Conservation (phyloP, 2,113 vertebrate genomes). For the Grallaria varia region DNA sequence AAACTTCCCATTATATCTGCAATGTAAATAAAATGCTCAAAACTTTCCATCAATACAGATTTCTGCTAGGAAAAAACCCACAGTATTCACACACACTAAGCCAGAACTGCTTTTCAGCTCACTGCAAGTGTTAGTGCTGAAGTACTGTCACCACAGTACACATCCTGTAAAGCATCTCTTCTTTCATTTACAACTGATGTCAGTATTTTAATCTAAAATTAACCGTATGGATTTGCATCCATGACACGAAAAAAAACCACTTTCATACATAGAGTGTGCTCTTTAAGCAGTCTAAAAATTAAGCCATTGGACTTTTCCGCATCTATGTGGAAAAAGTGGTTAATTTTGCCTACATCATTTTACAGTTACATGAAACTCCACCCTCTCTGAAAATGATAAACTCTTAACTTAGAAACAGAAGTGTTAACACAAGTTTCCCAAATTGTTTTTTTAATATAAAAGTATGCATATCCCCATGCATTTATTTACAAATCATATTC, state of each 20-base stretch:
- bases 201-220: neutral
- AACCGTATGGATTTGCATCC: neutral
- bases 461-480: neutral
- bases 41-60: neutral
- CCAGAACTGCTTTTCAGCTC: neutral
- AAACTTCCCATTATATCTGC: neutral
- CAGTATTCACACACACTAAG: neutral
- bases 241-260: neutral
- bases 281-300: neutral
- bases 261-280: neutral
- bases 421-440: neutral
- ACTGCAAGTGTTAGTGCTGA: neutral
- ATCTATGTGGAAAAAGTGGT: neutral
- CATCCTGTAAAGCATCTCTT: neutral
- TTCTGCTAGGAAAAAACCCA: neutral
- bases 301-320: neutral
- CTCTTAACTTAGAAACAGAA: neutral
- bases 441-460: neutral
- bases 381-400: neutral
- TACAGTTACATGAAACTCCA: neutral
- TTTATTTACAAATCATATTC: neutral
- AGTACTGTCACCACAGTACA: neutral
- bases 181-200: neutral
- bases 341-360: neutral
- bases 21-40: neutral